phyloP scores from a whole-genome alignment of 2,888 invertebrate genomes.

The Folsomia candida region DNA sequence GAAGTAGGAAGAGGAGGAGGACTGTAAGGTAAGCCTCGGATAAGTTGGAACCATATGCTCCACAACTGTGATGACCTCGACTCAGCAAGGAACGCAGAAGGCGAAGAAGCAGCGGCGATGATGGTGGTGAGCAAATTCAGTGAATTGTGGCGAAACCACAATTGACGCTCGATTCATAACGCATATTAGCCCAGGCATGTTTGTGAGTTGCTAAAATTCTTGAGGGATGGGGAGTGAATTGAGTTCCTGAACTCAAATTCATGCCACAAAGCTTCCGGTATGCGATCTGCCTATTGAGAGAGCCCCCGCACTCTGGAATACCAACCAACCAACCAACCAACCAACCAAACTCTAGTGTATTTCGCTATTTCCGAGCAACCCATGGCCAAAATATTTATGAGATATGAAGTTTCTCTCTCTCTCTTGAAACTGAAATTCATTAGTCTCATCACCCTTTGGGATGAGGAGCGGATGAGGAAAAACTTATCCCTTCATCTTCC shows the following conservation, averaged over 20 bases:
- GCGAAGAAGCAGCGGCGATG: neutral
- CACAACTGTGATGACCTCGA: no score
- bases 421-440: conserved; percentile 23
- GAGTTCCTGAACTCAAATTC: conserved; percentile 14
- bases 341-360: neutral
- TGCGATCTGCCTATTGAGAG: conserved; percentile 4
- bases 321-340: conserved; percentile 1
- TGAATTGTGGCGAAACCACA: conserved; percentile 7
- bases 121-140: neutral
- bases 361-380: neutral
- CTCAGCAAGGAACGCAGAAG: neutral
- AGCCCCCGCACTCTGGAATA: conserved; percentile 3
- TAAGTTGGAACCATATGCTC: no score
- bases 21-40: no score
- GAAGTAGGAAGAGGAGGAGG: no score
- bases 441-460: conserved; percentile 11
- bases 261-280: conserved; percentile 19
- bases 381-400: conserved; percentile 19
- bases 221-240: neutral
- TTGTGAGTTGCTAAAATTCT: neutral
- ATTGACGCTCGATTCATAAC: conserved; percentile 13
- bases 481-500: conserved; percentile 21
- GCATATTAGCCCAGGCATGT: neutral
- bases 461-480: conserved; percentile 6
- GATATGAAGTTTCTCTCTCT: conserved; percentile 14